These are phyloP conservation scores for Hymenochirus boettgeri DNA, from an alignment of 2,113 vertebrate genomes.

Conservation along the genomic window DNA sequence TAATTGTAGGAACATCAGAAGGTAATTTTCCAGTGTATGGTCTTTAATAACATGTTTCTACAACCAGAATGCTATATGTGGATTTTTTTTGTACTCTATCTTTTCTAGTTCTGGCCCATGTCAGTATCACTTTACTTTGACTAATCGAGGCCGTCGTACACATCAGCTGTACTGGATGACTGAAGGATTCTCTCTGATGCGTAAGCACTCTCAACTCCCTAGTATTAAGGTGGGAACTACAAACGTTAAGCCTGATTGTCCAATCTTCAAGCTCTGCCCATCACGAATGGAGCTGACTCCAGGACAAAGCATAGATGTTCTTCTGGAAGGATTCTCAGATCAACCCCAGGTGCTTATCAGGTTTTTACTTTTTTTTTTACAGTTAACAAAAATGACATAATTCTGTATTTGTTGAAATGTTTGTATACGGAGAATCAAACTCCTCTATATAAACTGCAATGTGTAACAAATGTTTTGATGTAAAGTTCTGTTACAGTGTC, in stretches of 20 bases:
- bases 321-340: constrained; percentile 65
- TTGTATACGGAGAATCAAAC: too few species aligned
- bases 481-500: too few species aligned
- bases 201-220: constrained; percentile 24
- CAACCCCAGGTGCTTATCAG: constrained; percentile 73
- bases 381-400: too few species aligned
- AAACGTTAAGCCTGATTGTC: neutral
- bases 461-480: too few species aligned
- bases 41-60: too few species aligned
- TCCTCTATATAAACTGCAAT: too few species aligned
- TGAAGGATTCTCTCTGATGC: constrained; percentile 46
- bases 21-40: too few species aligned
- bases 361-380: too few species aligned
- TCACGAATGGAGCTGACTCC: constrained; percentile 63
- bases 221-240: neutral
- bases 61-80: too few species aligned
- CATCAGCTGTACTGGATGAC: constrained; percentile 74
- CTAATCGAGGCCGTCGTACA: constrained; percentile 64
- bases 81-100: neutral
- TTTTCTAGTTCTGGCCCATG: constrained; percentile 41
- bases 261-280: constrained; percentile 67
- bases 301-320: constrained; percentile 62
- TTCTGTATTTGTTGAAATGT: too few species aligned
- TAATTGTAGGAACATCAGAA: too few species aligned
- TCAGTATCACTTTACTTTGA: constrained; percentile 70